phyloP scores from a whole-genome alignment of 2,113 vertebrate species.

The Protobothrops flavoviridis region DNA sequence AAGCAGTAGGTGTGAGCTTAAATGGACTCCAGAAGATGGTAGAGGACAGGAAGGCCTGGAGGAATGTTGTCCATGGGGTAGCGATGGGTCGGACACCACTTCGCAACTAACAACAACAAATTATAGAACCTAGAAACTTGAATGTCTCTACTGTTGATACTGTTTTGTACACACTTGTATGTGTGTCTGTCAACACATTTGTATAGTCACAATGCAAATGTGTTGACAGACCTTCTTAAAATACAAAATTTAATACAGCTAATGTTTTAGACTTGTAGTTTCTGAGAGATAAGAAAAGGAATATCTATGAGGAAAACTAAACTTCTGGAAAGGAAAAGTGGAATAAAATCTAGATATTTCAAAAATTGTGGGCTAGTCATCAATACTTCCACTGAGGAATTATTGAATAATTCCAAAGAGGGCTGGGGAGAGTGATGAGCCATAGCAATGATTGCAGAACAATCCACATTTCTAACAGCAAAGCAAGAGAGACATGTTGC shows the following conservation, averaged over 20 bases:
- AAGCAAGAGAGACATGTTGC: not conserved
- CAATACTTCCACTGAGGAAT: not conserved
- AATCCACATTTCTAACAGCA: not conserved
- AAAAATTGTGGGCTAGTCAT: not conserved
- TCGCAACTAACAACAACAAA: too few species aligned
- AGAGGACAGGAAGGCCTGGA: too few species aligned
- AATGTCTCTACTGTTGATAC: too few species aligned
- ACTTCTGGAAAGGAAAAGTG: not conserved
- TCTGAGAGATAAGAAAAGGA: not conserved
- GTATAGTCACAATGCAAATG: not conserved
- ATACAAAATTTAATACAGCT: not conserved
- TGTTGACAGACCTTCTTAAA: not conserved
- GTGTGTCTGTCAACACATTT: too few species aligned
- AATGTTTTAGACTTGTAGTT: not conserved
- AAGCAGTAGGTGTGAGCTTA: too few species aligned
- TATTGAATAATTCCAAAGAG: not conserved
- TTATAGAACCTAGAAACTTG: too few species aligned
- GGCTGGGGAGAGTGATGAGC: not conserved
- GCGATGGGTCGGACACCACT: too few species aligned
- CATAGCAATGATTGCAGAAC: not conserved
- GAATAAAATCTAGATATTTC: not conserved
- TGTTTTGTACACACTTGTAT: too few species aligned
- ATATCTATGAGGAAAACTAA: not conserved
- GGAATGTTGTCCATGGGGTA: too few species aligned
- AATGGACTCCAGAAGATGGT: too few species aligned